phyloP scores from a whole-genome alignment of 2,888 invertebrate species.

The Aphidoletes aphidimyza region DNA sequence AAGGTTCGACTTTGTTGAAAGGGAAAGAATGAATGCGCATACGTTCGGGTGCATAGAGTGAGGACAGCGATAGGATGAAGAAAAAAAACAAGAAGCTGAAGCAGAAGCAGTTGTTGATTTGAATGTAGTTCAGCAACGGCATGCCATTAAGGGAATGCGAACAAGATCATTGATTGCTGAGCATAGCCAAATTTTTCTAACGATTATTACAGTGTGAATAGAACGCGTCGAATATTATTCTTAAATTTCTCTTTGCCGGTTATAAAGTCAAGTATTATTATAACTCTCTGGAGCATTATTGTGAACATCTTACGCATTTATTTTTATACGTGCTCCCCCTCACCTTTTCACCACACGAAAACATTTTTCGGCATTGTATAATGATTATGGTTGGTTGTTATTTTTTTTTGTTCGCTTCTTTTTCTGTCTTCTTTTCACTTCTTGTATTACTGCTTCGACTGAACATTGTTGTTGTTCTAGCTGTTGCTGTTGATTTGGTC shows the following conservation, averaged over 20 bases:
- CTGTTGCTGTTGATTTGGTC: too few relatives aligned
- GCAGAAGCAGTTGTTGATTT: background rate
- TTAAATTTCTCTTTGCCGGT: conserved; percentile 52
- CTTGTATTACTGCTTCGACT: background rate
- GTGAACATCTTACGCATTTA: conserved; percentile 47
- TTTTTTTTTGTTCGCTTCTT: background rate
- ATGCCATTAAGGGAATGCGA: background rate
- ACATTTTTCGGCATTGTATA: conserved; percentile 44
- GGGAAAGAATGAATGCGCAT: background rate
- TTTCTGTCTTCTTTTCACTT: background rate
- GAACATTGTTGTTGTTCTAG: too few relatives aligned
- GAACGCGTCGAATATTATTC: conserved; percentile 27
- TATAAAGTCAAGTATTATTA: conserved; percentile 54
- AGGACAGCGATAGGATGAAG: background rate
- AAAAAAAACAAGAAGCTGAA: background rate
- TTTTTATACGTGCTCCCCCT: conserved; percentile 41
- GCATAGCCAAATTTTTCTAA: conserved; percentile 35
- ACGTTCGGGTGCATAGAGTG: background rate
- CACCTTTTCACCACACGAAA: background rate
- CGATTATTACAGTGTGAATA: conserved; percentile 53
- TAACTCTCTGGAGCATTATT: conserved; percentile 54
- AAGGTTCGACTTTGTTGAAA: background rate
- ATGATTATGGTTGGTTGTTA: conserved; percentile 13
- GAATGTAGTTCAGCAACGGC: background rate
- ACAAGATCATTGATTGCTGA: conserved; percentile 40